Base-by-base conservation (phyloP, 2,797 vertebrate genomes). In the Florisuga fusca region DNA sequence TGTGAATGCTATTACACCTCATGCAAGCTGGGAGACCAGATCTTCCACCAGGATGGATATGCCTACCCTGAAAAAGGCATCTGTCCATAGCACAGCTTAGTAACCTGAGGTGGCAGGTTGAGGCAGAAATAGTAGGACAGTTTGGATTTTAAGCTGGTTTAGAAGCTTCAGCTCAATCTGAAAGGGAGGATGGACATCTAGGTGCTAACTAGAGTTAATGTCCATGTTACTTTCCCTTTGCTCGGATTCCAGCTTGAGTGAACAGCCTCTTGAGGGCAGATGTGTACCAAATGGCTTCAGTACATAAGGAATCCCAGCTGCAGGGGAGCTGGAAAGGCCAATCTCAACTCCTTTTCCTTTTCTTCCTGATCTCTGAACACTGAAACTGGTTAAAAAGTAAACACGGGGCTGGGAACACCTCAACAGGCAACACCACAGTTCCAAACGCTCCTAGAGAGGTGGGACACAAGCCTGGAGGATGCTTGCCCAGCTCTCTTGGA, bases 41-140 rank as follows among this genome's bases (percentile, higher is more conserved):
- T 77, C 23, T 25, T 62, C 7, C 27, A 20, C 17, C 10, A 9
- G 27, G 38, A 62, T 72, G 21, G 15, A 48, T 0, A 3, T 72
- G 5, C 4, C 29, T 87, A 15, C 20, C 10, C 33, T 45, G 73
- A 16, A 31, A 85, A 79, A 57, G 3, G 8, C 57, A 10, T 12
- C 17, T 82, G n/a, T 69, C 25, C 7, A 20, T 73, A 33, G 21
- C 27, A 31, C 7, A 16, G 19, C 9, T 6, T 53, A 23, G 58
- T 54, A 57, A 26, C 16, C 6, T 68, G 21, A 34, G 0, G 0
- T 23, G 31, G 31, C 29, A 31, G 7, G 25, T 80, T 68, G 71
- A 71, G 27, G 50, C n/a, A 91, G 53, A 38, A 74, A 21, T 11
- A 4, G 16, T 13, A 33, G 36, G 29, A 34, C 33, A 62, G 4